Percentiles rank a stretch among this genome's conserved stretches.
These are phyloP conservation scores for Stomorhina lunata DNA, from an alignment of 2,888 invertebrate genomes.

Conservation along the genomic window DNA sequence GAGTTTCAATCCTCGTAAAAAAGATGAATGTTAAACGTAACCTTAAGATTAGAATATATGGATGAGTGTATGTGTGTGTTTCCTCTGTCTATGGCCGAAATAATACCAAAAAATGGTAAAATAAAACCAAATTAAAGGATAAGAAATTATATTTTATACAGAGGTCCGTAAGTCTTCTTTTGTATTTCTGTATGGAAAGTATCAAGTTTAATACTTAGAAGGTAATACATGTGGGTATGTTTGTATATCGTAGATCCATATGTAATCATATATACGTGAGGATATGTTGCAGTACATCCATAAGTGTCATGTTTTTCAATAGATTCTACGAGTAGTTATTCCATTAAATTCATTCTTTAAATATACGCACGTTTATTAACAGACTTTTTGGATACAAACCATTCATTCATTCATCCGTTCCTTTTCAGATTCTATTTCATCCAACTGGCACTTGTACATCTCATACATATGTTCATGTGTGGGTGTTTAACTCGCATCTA, in stretches of 20 bases:
- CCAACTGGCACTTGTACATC: slow-evolving; percentile 39
- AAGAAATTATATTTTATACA: slow-evolving; percentile 14
- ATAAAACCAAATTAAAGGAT: slow-evolving; percentile 31
- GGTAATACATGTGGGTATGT: slow-evolving; percentile 52
- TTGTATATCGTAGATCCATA: slow-evolving; percentile 39
- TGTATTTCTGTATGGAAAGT: background rate
- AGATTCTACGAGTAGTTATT: background rate
- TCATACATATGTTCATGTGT: slow-evolving; percentile 36
- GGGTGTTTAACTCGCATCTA: slow-evolving; percentile 57
- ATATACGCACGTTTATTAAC: slow-evolving; percentile 75
- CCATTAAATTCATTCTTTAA: slow-evolving; percentile 73
- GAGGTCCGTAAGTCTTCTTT: background rate
- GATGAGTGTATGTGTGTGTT: slow-evolving; percentile 9
- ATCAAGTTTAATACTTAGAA: slow-evolving; percentile 22
- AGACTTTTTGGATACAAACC: slow-evolving; percentile 41
- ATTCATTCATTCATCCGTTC: slow-evolving; percentile 9
- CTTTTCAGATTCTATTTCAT: slow-evolving; percentile 42
- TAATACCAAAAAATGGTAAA: background rate
- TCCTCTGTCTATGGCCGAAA: slow-evolving; percentile 25
- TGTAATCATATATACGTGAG: slow-evolving; percentile 20
- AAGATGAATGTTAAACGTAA: slow-evolving; percentile 64
- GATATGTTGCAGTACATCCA: slow-evolving; percentile 70
- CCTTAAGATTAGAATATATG: slow-evolving; percentile 54
- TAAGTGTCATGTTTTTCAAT: slow-evolving; percentile 76
- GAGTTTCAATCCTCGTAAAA: background rate